A percentile compares a stretch with the other conserved stretches of the same genome.
Evolutionary conservation across 2,888 invertebrate genomes (phyloP).

Genomic region (Uropetala carovei): DNA sequence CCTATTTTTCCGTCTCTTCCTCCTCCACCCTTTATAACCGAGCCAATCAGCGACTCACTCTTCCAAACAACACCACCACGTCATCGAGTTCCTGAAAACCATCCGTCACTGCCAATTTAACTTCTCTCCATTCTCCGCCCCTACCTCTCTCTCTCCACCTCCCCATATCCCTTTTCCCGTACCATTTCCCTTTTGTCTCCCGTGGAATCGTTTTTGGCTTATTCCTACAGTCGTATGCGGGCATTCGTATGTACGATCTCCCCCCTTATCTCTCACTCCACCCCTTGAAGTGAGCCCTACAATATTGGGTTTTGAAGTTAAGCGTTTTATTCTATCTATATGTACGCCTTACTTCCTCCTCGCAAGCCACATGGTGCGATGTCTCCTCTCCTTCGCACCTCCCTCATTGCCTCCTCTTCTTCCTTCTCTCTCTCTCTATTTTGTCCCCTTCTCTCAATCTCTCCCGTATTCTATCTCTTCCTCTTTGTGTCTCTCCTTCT

Average conservation of each 20-base stretch:
- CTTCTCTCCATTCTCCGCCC: not conserved
- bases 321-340: too few relatives aligned
- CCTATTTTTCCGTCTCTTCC: not conserved
- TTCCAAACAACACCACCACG: slow-evolving; percentile 35
- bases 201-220: slow-evolving; percentile 17
- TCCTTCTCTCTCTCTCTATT: too few relatives aligned
- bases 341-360: too few relatives aligned
- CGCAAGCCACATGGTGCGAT: too few relatives aligned
- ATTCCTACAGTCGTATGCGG: not conserved
- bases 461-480: too few relatives aligned
- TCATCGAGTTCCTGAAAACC: slow-evolving; percentile 48
- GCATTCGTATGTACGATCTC: not conserved
- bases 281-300: not conserved
- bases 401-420: too few relatives aligned
- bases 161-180: not conserved
- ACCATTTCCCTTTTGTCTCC: not conserved
- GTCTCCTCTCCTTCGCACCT: too few relatives aligned
- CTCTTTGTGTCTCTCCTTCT: too few relatives aligned
- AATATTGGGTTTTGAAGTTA: too few relatives aligned
- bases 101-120: slow-evolving; percentile 53
- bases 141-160: not conserved
- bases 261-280: not conserved
- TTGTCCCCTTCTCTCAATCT: too few relatives aligned
- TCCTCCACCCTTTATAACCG: not conserved
- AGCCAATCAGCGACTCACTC: not conserved